Base-by-base conservation (phyloP, 2,888 invertebrate genomes). In the Agriopis aurantiaria region DNA sequence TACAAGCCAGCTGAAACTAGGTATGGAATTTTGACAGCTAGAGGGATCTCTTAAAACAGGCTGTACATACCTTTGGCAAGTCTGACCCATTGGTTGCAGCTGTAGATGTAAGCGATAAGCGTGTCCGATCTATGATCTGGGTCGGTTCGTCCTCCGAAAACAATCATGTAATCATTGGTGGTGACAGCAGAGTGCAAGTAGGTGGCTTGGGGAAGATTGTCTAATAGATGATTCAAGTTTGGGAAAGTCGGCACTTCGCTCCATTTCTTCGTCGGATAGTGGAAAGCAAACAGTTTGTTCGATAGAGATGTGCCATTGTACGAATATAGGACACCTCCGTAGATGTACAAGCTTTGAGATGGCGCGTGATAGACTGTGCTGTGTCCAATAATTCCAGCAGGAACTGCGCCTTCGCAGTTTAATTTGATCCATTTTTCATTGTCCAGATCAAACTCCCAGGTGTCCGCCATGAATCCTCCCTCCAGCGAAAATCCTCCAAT, bases 171-270 rank as follows among this genome's bases (percentile, higher is more conserved):
- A 63, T 97, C 96, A 70, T 97, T 97, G 0, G 98, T 98, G 0
- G 97, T 97, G 0, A 98, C 97, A 0, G 98, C 98, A 0, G 98
- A 97, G 89, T 98, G 98, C 71, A 99, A 96, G 84, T 97, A 98
- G 63, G 98, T 96, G 0, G 97, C 96, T 77, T 96, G 95, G 0
- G 98, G 98, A 89, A 97, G 83, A 73, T 91, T 86, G 17, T 94
- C 93, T 58, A 93, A 90, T 0, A 93, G 91, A 40, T 95, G 90
- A 79, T 96, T 96, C 9, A 96, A 91, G 69, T 96, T 96, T 10
- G 95, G 95, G 75, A 97, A 97, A 0, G 96, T 95, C 0, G 97
- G 97, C 58, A 98, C 84, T 63, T 97, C 96, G 0, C 97, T 97
- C 98, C 98, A 98, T 52, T 95, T 96, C 77, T 96, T 96, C 0